Percentiles rank a stretch among this genome's conserved stretches.
Conservation (phyloP, 2,113 vertebrate genomes). For the Cheirogaleus medius region DNA sequence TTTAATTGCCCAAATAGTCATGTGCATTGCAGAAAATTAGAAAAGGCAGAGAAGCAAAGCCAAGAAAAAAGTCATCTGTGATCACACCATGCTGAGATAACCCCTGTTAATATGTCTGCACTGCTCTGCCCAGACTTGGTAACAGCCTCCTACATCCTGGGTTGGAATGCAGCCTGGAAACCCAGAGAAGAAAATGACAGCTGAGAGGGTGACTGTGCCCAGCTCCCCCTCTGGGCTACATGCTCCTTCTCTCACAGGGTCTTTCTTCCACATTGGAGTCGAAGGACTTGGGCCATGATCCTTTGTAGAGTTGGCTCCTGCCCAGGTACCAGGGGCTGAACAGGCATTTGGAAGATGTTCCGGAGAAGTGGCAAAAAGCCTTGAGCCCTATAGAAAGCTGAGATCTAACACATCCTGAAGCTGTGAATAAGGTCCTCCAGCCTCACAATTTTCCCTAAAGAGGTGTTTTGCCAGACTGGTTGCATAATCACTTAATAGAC, state of each 20-base stretch:
- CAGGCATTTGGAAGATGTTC: neutral
- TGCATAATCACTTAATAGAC: neutral
- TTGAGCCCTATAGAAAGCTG: neutral
- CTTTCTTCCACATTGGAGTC: neutral
- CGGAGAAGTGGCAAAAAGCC: neutral
- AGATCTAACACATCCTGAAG: neutral
- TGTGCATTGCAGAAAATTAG: slow-evolving; percentile 2
- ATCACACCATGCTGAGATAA: neutral
- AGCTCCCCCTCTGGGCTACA: neutral
- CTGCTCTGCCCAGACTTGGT: neutral
- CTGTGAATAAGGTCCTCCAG: neutral
- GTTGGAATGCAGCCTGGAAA: slow-evolving; percentile 46
- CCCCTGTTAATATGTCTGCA: neutral
- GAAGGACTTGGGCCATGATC: neutral
- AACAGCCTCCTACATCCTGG: neutral
- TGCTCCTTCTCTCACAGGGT: neutral
- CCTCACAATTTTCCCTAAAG: neutral
- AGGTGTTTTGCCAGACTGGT: neutral
- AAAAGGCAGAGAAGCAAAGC: slow-evolving; percentile 52
- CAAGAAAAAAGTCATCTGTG: neutral
- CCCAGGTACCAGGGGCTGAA: neutral
- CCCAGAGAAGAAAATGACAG: neutral
- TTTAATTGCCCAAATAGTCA: slow-evolving; percentile 26
- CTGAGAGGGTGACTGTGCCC: neutral
- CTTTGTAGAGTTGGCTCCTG: neutral